Evolutionary conservation across 2,888 invertebrate species (phyloP), one percentile per base, ranked within the genome.

Genomic region (Pterostichus madidus): DNA sequence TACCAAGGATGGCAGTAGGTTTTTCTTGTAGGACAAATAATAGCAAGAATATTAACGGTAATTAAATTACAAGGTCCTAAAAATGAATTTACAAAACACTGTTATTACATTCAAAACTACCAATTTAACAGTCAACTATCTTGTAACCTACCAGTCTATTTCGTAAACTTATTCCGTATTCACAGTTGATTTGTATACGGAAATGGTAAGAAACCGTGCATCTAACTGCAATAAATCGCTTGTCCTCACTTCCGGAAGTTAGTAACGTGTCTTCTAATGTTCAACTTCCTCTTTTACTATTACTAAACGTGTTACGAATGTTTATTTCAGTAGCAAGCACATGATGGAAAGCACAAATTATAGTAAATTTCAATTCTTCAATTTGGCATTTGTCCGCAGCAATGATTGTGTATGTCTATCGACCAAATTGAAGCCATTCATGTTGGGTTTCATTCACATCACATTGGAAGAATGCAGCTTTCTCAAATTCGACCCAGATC

Each of bases 401-500:
- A 3, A n/a, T 52, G 3, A 11, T 52, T 52, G 39, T 52, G 5
- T 52, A 52, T 52, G 1, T 8, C 52, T 13, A 52, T 6, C n/a
- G 52, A 5, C 52, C 52, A 24, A 56, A 56, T 56, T 13, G 39
- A 39, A 78, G 31, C 59, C 78, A 78, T 78, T 78, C 78, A 78
- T 44, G 46, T 59, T 24, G 2, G n/a, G 24, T 17, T 56, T 44
- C 77, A 59, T 78, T 59, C 53, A 39, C 35, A 78, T 71, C 15
- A 4, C 44, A 44, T 44, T 39, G 44, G 44, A 77, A 56, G 78
- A 78, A 78, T 78, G 61, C 17, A 59, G 78, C 78, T 78, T 78
- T 78, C 78, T 78, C 78, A 78, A 75, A 44, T 78, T 44, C 44
- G 78, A 78, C 78, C 78, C 61, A 78, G 78, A 78, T 78, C 61